Conservation (phyloP, 2,888 invertebrate species). For the Melieria crassipennis region DNA sequence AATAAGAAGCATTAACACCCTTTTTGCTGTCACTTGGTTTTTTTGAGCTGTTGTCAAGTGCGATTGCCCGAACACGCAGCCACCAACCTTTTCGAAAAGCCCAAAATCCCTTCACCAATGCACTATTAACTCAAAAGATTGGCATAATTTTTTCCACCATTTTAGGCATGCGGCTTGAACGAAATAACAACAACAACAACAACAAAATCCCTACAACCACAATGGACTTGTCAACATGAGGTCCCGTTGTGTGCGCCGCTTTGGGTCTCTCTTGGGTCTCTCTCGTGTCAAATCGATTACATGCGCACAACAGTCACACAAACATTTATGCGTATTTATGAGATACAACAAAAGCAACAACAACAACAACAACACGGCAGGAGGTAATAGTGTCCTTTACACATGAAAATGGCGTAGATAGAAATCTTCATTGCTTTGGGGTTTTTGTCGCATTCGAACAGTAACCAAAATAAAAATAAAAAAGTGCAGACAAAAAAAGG, state of each 20-base stretch:
- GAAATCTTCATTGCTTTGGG: constrained; percentile 21
- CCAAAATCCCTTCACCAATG: too few relatives aligned
- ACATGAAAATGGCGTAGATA: constrained; percentile 11
- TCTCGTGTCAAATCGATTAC: constrained; percentile 11
- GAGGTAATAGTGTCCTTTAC: constrained; percentile 12
- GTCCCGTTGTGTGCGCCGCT: constrained; percentile 21
- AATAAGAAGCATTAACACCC: too few relatives aligned
- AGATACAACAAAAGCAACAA: constrained; percentile 6
- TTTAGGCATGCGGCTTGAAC: neutral
- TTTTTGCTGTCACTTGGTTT: too few relatives aligned
- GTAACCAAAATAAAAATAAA: neutral
- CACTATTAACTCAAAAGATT: constrained; percentile 27
- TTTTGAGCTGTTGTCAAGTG: too few relatives aligned
- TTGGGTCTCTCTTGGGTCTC: constrained; percentile 10
- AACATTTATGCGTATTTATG: constrained; percentile 11
- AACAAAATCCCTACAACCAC: neutral
- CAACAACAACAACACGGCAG: constrained; percentile 10
- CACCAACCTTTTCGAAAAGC: too few relatives aligned
- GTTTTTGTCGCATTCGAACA: constrained; percentile 7
- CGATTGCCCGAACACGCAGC: too few relatives aligned
- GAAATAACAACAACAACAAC: constrained; percentile 20
- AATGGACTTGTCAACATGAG: constrained; percentile 23
- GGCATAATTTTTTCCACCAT: constrained; percentile 27
- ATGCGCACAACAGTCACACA: constrained; percentile 8
- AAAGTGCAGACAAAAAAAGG: neutral